Evolutionary conservation across 2,113 vertebrate species (phyloP).

Genomic region (Melanotaenia duboulayi): DNA sequence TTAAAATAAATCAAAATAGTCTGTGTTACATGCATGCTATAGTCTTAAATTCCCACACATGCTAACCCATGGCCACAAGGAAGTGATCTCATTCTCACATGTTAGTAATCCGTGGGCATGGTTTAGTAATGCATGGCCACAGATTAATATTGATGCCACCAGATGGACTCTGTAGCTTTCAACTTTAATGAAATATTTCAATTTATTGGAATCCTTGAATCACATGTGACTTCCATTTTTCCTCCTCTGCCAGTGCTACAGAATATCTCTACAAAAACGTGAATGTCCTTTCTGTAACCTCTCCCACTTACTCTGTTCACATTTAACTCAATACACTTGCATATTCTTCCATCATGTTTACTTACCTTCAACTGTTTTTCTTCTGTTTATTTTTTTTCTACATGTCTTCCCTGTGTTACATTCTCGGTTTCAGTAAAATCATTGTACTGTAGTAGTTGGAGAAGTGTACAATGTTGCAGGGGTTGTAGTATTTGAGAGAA

Average conservation of each 20-base stretch:
- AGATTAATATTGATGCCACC: too few relatives aligned
- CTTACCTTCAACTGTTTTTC: background rate
- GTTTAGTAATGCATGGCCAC: too few relatives aligned
- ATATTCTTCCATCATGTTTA: background rate
- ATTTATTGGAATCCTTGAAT: background rate
- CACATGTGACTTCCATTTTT: background rate
- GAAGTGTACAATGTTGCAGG: conserved; percentile 20
- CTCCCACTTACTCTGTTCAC: background rate
- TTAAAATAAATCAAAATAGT: too few relatives aligned
- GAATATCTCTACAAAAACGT: background rate
- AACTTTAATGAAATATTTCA: background rate
- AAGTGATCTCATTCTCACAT: too few relatives aligned
- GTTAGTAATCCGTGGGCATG: too few relatives aligned
- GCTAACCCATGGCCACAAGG: too few relatives aligned
- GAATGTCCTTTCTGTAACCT: background rate
- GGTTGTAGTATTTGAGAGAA: conserved; percentile 22
- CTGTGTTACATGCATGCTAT: too few relatives aligned
- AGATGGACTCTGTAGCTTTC: background rate
- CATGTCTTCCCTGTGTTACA: background rate
- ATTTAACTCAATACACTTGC: background rate
- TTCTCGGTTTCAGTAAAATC: background rate
- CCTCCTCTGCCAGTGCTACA: background rate
- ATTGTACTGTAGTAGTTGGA: background rate
- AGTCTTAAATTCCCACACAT: too few relatives aligned
- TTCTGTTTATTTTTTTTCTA: background rate